phyloP scores from a whole-genome alignment of 2,888 invertebrate species.

The Empis livida region DNA sequence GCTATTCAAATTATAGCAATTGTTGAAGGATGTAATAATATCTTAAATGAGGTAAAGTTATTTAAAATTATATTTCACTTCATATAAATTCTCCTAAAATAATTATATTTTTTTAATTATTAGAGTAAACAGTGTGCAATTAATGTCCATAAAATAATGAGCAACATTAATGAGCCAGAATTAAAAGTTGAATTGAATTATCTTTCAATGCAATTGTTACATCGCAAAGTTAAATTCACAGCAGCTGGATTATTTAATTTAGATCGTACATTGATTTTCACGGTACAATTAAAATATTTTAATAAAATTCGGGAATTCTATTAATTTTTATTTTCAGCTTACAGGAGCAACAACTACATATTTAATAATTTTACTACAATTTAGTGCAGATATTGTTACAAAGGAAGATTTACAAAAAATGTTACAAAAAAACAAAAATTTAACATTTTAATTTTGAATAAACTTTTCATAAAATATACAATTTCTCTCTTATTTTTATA shows the following conservation, averaged over 20 bases:
- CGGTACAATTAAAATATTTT: slow-evolving; percentile 18
- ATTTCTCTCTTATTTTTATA: no score
- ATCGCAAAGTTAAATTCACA: slow-evolving; percentile 33
- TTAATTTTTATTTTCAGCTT: slow-evolving; percentile 21
- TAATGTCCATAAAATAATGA: slow-evolving; percentile 30
- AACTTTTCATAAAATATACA: no score
- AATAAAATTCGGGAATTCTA: no score
- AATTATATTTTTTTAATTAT: not conserved
- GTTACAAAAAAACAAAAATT: slow-evolving; percentile 15
- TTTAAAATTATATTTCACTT: not conserved
- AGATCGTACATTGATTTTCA: slow-evolving; percentile 34
- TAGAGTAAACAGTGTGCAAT: slow-evolving; percentile 22
- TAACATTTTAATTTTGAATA: no score
- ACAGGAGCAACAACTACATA: slow-evolving; percentile 35
- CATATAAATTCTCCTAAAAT: no score
- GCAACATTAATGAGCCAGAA: slow-evolving; percentile 25
- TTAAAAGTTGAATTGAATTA: slow-evolving; percentile 30
- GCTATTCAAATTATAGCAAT: slow-evolving; percentile 27
- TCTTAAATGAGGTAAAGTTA: slow-evolving; percentile 15
- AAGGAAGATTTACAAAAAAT: no score
- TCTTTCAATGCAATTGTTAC: slow-evolving; percentile 33
- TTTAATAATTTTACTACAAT: slow-evolving; percentile 34
- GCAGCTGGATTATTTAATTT: slow-evolving; percentile 36
- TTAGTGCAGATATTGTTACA: slow-evolving; percentile 12
- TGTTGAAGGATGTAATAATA: slow-evolving; percentile 27